Evolutionary conservation across 2,888 invertebrate genomes (phyloP), one percentile per base, ranked within the genome.

Genomic region (Dynastes grantii): DNA sequence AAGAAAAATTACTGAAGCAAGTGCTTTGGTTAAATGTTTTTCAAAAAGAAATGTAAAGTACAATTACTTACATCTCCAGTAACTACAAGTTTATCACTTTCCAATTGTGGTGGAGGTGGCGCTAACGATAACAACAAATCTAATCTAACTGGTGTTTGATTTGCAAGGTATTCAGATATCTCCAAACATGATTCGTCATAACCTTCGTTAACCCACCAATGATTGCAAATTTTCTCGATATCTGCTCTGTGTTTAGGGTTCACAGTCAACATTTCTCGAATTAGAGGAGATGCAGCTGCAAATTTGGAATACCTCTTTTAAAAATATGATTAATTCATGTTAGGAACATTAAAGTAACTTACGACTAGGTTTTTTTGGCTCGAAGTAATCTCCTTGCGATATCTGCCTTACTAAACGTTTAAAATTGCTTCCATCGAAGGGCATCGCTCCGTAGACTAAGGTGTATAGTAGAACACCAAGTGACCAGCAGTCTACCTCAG

Each of bases 401-500:
- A 99, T 99, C 90, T 98, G 98, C 87, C 96, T 95, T 81, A 98
- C 98, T 86, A 99, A 93, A 85, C 97, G 93, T 89, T 98, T 98
- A 90, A 99, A 99, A 90, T 99, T 98, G 81, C 97, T 97, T 80
- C 99, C 99, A 90, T 99, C 99, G 88, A 99, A 99, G 76, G 96
- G 99, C 99, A 99, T 99, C 82, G 98, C 98, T 84, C 99, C 99
- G 89, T 99, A 99, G 83, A 99, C 98, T 86, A 99, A 92, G 67
- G 99, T 99, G 89, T 99, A 99, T 9, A 99, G 91, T 68, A 99
- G 92, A 70, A 99, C 99, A 77, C 99, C 99, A 81, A 99, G 90
- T 32, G 98, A 98, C 99, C 95, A 95, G 87, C 95, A 95, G 87
- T 95, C 95, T 73, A 95, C 98, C 92, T 99, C 99, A 2, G 99